Conservation (phyloP, 2,113 vertebrate genomes). For the Megaptera novaeangliae region DNA sequence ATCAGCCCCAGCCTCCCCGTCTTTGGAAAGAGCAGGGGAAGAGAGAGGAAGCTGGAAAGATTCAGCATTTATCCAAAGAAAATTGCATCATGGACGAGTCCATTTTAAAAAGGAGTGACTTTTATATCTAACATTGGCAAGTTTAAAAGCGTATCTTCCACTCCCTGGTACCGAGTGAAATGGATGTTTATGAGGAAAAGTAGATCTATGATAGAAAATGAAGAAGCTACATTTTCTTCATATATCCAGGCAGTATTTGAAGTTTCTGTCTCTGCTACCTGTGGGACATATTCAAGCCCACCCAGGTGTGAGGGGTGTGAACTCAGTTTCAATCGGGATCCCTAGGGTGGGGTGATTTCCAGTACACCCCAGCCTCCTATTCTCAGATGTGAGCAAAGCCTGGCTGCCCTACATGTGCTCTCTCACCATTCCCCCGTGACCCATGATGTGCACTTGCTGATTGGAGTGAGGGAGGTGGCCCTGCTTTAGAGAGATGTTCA, state of each 20-base stretch:
- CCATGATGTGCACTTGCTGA: too few relatives aligned
- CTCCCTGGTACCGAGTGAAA: not conserved
- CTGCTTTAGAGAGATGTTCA: not conserved
- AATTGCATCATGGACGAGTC: not conserved
- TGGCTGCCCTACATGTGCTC: accelerated
- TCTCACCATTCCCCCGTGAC: accelerated
- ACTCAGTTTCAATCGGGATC: not conserved
- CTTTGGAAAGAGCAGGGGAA: not conserved
- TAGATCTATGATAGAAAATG: not conserved
- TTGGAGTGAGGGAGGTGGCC: too few relatives aligned
- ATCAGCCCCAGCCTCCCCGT: not conserved
- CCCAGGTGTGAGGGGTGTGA: not conserved
- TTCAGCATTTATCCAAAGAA: not conserved
- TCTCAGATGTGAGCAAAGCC: not conserved
- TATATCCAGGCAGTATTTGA: not conserved
- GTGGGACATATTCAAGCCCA: not conserved
- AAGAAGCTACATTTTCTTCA: not conserved
- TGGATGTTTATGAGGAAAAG: not conserved
- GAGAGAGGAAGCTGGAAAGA: not conserved
- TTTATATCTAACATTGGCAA: not conserved
- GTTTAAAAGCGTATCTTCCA: not conserved
- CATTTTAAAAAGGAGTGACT: not conserved
- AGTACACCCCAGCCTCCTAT: not conserved
- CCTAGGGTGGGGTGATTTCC: not conserved
- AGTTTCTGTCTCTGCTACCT: not conserved